Base-by-base conservation (phyloP, 2,797 vertebrate species). In the Falco peregrinus region DNA sequence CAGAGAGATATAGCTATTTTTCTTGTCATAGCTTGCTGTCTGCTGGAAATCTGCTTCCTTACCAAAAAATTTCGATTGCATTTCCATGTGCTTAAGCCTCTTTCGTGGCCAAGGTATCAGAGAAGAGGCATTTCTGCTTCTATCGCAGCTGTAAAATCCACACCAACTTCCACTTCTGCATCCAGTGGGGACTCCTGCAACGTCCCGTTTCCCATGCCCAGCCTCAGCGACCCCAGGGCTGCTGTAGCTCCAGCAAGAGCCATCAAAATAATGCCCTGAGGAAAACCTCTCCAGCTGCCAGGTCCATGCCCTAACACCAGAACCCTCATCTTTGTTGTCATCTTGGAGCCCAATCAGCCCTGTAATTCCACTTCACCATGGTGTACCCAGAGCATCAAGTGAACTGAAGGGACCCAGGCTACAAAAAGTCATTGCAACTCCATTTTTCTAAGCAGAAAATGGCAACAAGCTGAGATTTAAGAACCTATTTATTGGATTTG, bases 11-110 rank as follows among this genome's bases (percentile, higher is more conserved):
- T 5, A 56, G 88, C 90, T 95, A 63, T 95, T 96, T 92, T 93
- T 95, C 94, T 96, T 96, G 96, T 89, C 96, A 86, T 57, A 59
- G 69, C 91, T 95, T 64, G 51, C 96, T 96, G 91, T 47, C 94
- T 92, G 87, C 88, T 83, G 76, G 76, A 95, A 95, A 84, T 53
- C 76, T 57, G 60, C 84, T 43, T 75, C 78, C 78, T 68, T 60
- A 67, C 75, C 60, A 56, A 71, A 80, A 88, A 91, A 70, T 26
- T 25, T 47, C 93, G 86, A 73, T 77, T 65, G 10, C 39, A 47
- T 39, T 39, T 65, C 80, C 74, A 65, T 18, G 37, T 1, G 3
- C 78, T 84, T 6, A 7, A 79, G 91, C 81, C 67, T 84, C 33
- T 86, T 43, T 22, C 5, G 4, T 35, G 43, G 80, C 28, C 84